Evolutionary conservation across 2,113 vertebrate species (phyloP).

Genomic region (Bambusicola thoracicus): DNA sequence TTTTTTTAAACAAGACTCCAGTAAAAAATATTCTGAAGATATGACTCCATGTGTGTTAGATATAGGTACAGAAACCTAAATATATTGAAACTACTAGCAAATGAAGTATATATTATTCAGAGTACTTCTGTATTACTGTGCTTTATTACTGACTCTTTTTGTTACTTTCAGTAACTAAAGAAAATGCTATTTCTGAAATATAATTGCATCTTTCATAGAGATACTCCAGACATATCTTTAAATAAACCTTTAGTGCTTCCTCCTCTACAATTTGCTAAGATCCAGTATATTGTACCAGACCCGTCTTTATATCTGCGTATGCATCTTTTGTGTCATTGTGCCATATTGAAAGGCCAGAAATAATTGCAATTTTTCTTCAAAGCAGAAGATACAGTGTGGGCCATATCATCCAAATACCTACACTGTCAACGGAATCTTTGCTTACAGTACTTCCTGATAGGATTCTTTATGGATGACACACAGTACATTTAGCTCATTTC

Average conservation of each 20-base stretch:
- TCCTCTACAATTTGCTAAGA: neutral
- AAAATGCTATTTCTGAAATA: neutral
- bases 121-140: neutral
- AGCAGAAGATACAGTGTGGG: neutral
- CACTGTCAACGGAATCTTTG: neutral
- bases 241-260: neutral
- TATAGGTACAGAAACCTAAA: neutral
- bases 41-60: neutral
- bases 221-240: neutral
- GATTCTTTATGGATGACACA: neutral
- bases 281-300: neutral
- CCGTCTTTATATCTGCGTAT: neutral
- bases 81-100: neutral
- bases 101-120: neutral
- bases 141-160: slow-evolving; percentile 20
- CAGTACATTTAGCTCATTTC: neutral
- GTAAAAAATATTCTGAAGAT: neutral
- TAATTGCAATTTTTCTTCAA: neutral
- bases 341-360: neutral
- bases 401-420: neutral
- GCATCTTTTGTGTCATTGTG: neutral
- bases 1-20: neutral
- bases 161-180: neutral
- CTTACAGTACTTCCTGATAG: neutral
- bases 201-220: neutral